A percentile compares a stretch with the other conserved stretches of the same genome.
phyloP scores from a whole-genome alignment of 1,140 invertebrate species.

The Bombus huntii region DNA sequence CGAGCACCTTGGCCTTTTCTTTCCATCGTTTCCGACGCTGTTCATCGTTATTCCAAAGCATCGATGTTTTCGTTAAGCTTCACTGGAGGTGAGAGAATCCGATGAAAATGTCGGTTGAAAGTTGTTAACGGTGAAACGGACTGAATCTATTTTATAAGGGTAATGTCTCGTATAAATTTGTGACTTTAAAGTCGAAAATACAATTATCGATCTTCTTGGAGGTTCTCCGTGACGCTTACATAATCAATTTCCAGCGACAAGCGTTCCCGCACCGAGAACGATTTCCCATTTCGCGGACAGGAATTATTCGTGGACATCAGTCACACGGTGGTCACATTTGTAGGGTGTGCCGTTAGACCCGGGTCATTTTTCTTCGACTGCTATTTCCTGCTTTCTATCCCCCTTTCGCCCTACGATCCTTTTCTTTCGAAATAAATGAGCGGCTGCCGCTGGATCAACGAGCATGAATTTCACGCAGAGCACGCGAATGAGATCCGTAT shows the following conservation, averaged over 20 bases:
- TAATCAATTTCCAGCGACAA: constrained; percentile 14
- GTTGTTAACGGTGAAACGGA: neutral
- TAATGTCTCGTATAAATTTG: neutral
- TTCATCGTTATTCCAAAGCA: neutral
- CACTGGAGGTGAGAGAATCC: too few relatives aligned
- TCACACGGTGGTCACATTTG: constrained; percentile 46
- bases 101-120: neutral
- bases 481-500: constrained; percentile 48
- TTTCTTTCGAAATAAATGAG: constrained; percentile 49
- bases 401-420: neutral
- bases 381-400: constrained; percentile 21
- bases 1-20: neutral
- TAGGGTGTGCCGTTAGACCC: constrained; percentile 41
- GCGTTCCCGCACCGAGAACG: neutral
- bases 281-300: constrained; percentile 27
- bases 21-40: neutral
- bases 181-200: neutral
- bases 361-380: constrained; percentile 61
- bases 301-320: constrained; percentile 54
- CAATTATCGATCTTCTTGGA: neutral
- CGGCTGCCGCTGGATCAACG: constrained; percentile 11
- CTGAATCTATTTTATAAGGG: neutral
- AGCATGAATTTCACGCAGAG: constrained; percentile 48
- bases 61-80: constrained; percentile 3
- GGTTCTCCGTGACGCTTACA: neutral